Evolutionary conservation across 2,113 vertebrate species (phyloP).

Genomic region (Turdus rufiventris): DNA sequence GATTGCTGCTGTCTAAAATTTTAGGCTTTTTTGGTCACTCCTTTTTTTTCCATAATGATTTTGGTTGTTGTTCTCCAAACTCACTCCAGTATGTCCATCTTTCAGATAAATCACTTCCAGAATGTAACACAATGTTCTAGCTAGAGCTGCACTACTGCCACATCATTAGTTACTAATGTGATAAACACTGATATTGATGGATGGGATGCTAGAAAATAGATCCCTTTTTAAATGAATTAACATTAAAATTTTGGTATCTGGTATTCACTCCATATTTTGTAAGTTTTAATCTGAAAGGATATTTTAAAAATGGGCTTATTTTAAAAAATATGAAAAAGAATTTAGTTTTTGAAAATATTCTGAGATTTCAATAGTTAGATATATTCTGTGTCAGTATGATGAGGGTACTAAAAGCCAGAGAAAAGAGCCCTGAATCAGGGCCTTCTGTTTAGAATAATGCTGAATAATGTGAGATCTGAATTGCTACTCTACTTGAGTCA

Average conservation of each 20-base stretch:
- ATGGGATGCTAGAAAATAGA: not conserved
- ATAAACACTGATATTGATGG: not conserved
- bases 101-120: not conserved
- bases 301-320: not conserved
- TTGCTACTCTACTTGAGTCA: not conserved
- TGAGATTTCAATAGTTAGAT: not conserved
- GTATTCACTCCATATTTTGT: not conserved
- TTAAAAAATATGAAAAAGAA: not conserved
- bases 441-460: not conserved
- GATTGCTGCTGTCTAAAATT: not conserved
- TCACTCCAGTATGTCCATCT: not conserved
- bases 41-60: not conserved
- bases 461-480: not conserved
- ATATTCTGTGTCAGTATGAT: not conserved
- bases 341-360: not conserved
- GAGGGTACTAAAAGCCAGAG: not conserved
- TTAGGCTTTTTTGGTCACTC: not conserved
- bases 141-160: not conserved
- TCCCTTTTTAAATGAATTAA: not conserved
- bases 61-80: not conserved
- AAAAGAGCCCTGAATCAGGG: not conserved
- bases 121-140: not conserved
- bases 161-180: not conserved
- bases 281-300: not conserved
- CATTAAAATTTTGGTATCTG: not conserved